phyloP scores from a whole-genome alignment of 64 coral and sea anemone species.

The Astreopora myriophthalma region DNA sequence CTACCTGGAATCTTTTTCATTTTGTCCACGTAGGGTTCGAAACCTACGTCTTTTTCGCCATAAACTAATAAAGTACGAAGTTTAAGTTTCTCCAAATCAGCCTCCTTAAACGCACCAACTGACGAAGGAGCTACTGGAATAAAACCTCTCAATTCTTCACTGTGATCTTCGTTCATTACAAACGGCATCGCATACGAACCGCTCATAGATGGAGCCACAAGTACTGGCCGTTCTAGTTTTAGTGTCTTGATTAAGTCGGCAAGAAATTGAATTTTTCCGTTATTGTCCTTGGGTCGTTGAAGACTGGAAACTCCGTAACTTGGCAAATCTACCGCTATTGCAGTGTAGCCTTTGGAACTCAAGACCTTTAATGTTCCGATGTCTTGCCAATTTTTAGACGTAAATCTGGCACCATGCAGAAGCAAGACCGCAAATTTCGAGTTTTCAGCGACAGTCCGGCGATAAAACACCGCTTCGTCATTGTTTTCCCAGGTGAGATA shows the following conservation, averaged over 20 bases:
- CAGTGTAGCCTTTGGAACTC: constrained; percentile 60
- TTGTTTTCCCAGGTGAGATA: constrained; percentile 28
- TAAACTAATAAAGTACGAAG: constrained; percentile 77
- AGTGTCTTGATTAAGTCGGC: constrained; percentile 51
- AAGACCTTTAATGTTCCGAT: constrained; percentile 75
- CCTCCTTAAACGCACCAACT: constrained; percentile 47
- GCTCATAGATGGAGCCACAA: constrained; percentile 91
- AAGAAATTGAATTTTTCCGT: constrained; percentile 69
- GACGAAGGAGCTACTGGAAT: constrained; percentile 70
- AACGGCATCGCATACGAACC: constrained; percentile 78
- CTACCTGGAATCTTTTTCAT: constrained; percentile 73
- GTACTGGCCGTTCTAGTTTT: constrained; percentile 13
- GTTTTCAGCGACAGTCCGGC: constrained; percentile 20
- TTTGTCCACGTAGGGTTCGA: constrained; percentile 27
- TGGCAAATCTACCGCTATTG: constrained; percentile 84
- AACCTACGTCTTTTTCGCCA: constrained; percentile 53
- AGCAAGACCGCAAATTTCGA: constrained; percentile 64
- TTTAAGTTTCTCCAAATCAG: constrained; percentile 29
- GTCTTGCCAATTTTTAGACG: constrained; percentile 82
- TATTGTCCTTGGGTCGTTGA: not conserved
- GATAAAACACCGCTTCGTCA: constrained; percentile 79
- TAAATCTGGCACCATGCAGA: constrained; percentile 74
- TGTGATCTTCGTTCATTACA: constrained; percentile 48
- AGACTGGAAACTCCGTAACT: constrained; percentile 66
- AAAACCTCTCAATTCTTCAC: constrained; percentile 62